Conservation (phyloP, 1,140 invertebrate genomes). For the Diachasmimorpha longicaudata region DNA sequence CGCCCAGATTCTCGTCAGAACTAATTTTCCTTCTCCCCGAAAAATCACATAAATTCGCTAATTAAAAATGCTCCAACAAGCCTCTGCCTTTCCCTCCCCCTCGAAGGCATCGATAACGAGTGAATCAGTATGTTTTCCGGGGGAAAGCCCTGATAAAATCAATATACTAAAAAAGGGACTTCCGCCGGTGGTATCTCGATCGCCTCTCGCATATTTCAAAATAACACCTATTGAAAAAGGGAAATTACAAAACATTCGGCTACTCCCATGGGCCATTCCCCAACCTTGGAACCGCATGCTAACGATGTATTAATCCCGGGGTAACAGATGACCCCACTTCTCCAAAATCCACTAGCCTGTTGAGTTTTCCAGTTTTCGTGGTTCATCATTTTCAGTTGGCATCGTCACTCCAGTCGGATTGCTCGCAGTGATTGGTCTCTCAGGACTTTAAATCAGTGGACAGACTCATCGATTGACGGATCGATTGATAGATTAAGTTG, state of each 20-base stretch:
- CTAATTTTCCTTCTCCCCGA: too few relatives aligned
- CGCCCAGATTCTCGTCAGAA: too few relatives aligned
- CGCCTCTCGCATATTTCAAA: background rate
- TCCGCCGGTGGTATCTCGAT: background rate
- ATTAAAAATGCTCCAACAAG: too few relatives aligned
- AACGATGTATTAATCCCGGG: too few relatives aligned
- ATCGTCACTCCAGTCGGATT: background rate
- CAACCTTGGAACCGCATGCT: too few relatives aligned
- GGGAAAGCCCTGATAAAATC: background rate
- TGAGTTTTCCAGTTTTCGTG: constrained; percentile 11
- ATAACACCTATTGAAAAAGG: background rate
- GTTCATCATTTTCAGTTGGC: constrained; percentile 21
- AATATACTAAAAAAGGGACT: background rate
- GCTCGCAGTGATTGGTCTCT: background rate
- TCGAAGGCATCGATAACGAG: background rate
- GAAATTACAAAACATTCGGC: background rate
- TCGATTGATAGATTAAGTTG: background rate
- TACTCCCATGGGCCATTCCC: background rate
- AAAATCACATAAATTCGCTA: too few relatives aligned
- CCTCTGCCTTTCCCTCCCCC: too few relatives aligned
- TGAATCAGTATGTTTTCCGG: background rate
- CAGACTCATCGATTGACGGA: too few relatives aligned
- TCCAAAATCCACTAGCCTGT: background rate
- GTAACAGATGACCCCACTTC: constrained; percentile 5
- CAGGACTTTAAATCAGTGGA: background rate